Conservation (phyloP, 1,140 invertebrate genomes). For the Trachymyrmex septentrionalis region DNA sequence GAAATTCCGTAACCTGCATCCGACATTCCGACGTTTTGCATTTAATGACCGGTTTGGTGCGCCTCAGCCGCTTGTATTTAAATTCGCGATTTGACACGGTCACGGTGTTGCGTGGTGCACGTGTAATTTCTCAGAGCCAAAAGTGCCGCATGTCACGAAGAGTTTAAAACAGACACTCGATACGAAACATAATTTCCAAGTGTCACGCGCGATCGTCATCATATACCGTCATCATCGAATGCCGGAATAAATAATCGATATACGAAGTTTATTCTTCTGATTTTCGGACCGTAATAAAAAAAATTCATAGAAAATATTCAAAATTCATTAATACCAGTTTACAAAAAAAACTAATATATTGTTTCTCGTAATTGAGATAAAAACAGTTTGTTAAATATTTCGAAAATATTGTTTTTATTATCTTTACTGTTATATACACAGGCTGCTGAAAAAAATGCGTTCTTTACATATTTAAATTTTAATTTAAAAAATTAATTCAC, state of each 20-base stretch:
- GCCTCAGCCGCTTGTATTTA: constrained; percentile 34
- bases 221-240: constrained; percentile 5
- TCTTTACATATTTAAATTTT: neutral
- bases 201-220: constrained; percentile 40
- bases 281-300: neutral
- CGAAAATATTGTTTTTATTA: neutral
- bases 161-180: constrained; percentile 56
- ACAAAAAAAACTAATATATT: neutral
- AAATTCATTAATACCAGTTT: neutral
- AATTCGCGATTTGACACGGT: constrained; percentile 63
- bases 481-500: too few species aligned
- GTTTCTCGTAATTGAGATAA: neutral
- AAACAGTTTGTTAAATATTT: constrained; percentile 5
- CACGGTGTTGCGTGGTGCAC: constrained; percentile 44
- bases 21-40: constrained; percentile 43
- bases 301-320: neutral
- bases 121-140: constrained; percentile 47
- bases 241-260: constrained; percentile 33
- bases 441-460: neutral
- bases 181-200: constrained; percentile 46
- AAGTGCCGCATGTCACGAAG: constrained; percentile 57
- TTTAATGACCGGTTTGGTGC: constrained; percentile 46
- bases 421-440: neutral
- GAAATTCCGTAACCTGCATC: constrained; percentile 54
- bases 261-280: neutral